A percentile compares a stretch with the other conserved stretches of the same genome.
Conservation (phyloP, 1,140 invertebrate genomes). For the Papilio aristodemus region DNA sequence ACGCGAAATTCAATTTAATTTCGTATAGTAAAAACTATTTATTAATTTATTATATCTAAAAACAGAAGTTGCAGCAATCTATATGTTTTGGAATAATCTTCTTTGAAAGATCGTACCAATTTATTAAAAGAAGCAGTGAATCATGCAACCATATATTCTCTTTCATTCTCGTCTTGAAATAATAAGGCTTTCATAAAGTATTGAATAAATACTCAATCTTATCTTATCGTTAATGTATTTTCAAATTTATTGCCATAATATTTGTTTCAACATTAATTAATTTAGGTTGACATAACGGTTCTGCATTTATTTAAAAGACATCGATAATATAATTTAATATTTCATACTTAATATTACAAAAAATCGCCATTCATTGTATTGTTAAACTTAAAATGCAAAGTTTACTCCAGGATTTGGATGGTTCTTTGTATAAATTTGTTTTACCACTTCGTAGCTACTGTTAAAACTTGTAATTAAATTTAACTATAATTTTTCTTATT, state of each 20-base stretch:
- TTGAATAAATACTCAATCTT: constrained; percentile 8
- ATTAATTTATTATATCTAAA: not conserved
- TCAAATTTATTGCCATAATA: not conserved
- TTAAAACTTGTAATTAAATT: too few species aligned
- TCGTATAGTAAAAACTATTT: not conserved
- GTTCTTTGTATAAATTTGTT: too few species aligned
- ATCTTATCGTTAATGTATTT: not conserved
- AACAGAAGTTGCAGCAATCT: not conserved
- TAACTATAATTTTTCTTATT: too few species aligned
- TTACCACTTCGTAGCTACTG: too few species aligned
- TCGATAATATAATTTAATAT: not conserved
- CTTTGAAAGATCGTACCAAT: not conserved
- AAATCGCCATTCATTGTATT: too few species aligned
- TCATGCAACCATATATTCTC: not conserved
- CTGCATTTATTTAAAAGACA: not conserved
- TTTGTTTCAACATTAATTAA: not conserved
- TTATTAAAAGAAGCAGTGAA: not conserved
- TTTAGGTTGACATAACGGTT: constrained; percentile 7
- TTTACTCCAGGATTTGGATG: too few species aligned
- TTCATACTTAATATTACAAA: not conserved
- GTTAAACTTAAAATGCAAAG: too few species aligned
- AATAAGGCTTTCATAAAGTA: constrained; percentile 1
- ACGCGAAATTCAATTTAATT: constrained; percentile 1
- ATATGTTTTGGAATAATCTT: not conserved
- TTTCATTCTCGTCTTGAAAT: not conserved